phyloP scores from a whole-genome alignment of 2,888 invertebrate genomes.

The Loripinus fragilis region DNA sequence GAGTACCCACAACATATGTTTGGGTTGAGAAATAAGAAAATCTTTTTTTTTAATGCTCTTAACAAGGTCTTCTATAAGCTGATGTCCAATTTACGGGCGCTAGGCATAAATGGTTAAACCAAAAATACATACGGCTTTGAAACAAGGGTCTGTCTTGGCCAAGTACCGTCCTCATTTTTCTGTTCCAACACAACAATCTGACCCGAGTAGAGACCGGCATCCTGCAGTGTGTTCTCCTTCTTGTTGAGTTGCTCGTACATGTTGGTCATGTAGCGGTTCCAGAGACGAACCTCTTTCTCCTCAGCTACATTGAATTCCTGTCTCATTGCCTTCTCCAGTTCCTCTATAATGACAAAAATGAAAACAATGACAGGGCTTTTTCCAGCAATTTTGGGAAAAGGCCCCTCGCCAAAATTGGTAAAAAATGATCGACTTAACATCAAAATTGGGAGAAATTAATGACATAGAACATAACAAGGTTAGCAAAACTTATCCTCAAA shows the following conservation, averaged over 20 bases:
- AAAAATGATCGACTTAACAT: too few species aligned
- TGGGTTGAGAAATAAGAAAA: too few species aligned
- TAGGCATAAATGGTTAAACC: neutral
- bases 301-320: constrained; percentile 82
- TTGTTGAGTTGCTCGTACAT: constrained; percentile 83
- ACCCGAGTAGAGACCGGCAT: constrained; percentile 83
- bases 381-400: too few species aligned
- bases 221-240: constrained; percentile 83
- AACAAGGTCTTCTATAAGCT: too few species aligned
- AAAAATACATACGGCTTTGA: constrained; percentile 64
- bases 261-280: constrained; percentile 83
- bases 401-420: too few species aligned
- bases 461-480: too few species aligned
- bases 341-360: constrained; percentile 64
- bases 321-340: constrained; percentile 82
- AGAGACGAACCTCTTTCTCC: constrained; percentile 83
- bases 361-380: too few species aligned
- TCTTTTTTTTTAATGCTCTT: too few species aligned
- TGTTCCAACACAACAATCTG: constrained; percentile 84
- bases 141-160: constrained; percentile 83
- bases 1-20: too few species aligned
- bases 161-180: constrained; percentile 84
- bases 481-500: too few species aligned
- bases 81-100: too few species aligned
- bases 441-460: too few species aligned